These are phyloP conservation scores for Cancer borealis DNA, from an alignment of 2,888 invertebrate genomes.

Conservation along the genomic window DNA sequence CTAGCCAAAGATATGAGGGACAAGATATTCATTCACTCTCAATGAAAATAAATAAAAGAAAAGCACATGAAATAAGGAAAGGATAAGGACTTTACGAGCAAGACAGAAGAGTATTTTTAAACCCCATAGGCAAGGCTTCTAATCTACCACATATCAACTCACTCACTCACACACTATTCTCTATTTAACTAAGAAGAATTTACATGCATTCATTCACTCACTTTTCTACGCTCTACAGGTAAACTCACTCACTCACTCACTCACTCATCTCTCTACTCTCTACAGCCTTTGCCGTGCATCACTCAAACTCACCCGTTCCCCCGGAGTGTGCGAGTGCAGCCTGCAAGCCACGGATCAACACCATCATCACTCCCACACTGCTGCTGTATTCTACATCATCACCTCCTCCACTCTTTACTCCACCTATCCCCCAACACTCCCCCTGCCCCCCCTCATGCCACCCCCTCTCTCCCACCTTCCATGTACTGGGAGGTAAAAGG, in stretches of 20 bases:
- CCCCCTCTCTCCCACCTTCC: neutral
- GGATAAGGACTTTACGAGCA: neutral
- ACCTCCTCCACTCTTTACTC: neutral
- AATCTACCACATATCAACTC: neutral
- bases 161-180: neutral
- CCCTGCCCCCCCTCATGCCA: neutral
- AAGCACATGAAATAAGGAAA: neutral
- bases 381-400: slow-evolving; percentile 50
- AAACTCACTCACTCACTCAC: neutral
- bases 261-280: slow-evolving; percentile 13
- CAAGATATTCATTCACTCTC: neutral
- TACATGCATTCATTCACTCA: neutral
- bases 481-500: neutral
- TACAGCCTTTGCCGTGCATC: slow-evolving; percentile 21
- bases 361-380: slow-evolving; percentile 66
- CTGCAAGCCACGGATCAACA: slow-evolving; percentile 55
- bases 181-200: neutral
- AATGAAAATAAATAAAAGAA: neutral
- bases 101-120: neutral
- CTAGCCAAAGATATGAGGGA: neutral
- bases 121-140: neutral
- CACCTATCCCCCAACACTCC: neutral
- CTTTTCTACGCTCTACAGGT: neutral
- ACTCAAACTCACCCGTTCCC: slow-evolving; percentile 66
- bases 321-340: slow-evolving; percentile 64